A percentile compares a stretch with the other conserved stretches of the same genome.
phyloP scores from a whole-genome alignment of 2,888 invertebrate genomes.

The Pediacus dermestoides region DNA sequence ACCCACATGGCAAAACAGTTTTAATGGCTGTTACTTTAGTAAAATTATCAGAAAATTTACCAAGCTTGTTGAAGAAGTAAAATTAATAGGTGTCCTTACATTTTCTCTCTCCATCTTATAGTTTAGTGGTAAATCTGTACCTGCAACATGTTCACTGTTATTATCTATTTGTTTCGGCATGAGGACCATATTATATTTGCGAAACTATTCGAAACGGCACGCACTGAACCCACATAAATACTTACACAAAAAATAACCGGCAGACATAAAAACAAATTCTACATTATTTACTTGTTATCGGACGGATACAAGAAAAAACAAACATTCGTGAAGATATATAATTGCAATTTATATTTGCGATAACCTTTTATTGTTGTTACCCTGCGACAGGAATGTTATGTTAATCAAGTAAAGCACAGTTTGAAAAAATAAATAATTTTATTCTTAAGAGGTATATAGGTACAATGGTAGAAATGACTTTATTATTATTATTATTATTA shows the following conservation, averaged over 20 bases:
- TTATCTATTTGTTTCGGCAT: background rate
- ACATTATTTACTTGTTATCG: background rate
- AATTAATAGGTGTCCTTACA: constrained; percentile 12
- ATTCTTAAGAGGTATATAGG: too few relatives aligned
- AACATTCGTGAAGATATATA: background rate
- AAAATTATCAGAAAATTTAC: too few relatives aligned
- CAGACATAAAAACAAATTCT: background rate
- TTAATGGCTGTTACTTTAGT: too few relatives aligned
- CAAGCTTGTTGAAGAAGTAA: constrained; percentile 21
- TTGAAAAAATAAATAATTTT: too few relatives aligned
- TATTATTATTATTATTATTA: too few relatives aligned
- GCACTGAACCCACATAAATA: constrained; percentile 1
- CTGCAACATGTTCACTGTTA: constrained; percentile 12
- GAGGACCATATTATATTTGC: background rate
- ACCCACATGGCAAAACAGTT: constrained; percentile 5
- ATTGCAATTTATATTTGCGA: constrained; percentile 2
- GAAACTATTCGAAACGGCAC: background rate
- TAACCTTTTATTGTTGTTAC: constrained; percentile 2
- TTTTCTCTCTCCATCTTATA: constrained; percentile 18
- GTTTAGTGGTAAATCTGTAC: constrained; percentile 11
- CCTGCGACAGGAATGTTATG: too few relatives aligned
- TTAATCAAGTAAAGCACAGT: too few relatives aligned
- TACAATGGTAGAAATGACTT: too few relatives aligned
- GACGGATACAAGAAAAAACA: background rate
- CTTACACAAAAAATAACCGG: background rate